Percentiles rank a stretch among this genome's conserved stretches.
These are phyloP conservation scores for Novumbra hubbsi DNA, from an alignment of 2,797 vertebrate genomes.

Conservation along the genomic window DNA sequence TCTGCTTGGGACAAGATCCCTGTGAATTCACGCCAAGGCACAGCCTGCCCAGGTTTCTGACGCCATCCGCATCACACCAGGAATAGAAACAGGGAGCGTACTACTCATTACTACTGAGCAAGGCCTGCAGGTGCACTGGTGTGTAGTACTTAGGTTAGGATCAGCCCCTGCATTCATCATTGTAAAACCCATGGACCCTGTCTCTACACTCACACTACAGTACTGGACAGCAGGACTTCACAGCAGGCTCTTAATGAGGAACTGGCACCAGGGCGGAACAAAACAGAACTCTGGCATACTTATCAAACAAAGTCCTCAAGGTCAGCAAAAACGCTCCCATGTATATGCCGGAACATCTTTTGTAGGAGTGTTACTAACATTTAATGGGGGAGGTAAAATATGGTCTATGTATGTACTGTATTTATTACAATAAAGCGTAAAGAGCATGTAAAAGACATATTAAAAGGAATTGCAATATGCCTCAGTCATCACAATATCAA, in stretches of 20 bases:
- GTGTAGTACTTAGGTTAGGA: background rate
- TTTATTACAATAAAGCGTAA: too few relatives aligned
- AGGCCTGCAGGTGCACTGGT: background rate
- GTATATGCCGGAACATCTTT: background rate
- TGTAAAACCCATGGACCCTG: constrained; percentile 6
- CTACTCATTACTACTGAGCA: background rate
- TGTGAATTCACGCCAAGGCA: constrained; percentile 27
- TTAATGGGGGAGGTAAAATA: too few relatives aligned
- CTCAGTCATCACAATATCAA: background rate
- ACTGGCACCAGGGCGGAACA: constrained; percentile 1
- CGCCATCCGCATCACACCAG: constrained; percentile 27
- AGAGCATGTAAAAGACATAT: too few relatives aligned
- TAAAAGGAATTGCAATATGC: background rate
- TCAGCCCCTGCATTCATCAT: constrained; percentile 7
- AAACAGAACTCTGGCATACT: background rate
- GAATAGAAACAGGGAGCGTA: constrained; percentile 13
- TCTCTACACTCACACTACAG: background rate
- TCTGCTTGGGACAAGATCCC: constrained; percentile 26
- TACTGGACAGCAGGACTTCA: constrained; percentile 8
- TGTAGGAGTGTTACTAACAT: background rate
- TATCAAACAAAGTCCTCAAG: background rate
- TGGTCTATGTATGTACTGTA: too few relatives aligned
- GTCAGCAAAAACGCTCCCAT: background rate
- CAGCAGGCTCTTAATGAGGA: constrained; percentile 1
- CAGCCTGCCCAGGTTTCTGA: constrained; percentile 25